These are phyloP conservation scores for Clunio marinus DNA, from an alignment of 2,888 invertebrate species.

Conservation along the genomic window DNA sequence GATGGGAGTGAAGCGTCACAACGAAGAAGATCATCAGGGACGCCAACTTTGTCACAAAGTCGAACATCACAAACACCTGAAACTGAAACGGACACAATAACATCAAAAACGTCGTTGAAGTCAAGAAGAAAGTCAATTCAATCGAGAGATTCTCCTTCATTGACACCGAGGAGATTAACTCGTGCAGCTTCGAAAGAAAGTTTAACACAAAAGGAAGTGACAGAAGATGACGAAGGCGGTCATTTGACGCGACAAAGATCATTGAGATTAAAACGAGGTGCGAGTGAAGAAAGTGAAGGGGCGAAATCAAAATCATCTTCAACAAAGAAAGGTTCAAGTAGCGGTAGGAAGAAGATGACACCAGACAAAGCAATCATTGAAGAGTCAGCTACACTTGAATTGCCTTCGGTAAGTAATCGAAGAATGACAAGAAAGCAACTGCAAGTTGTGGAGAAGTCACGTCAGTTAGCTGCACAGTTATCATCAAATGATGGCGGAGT, in stretches of 20 bases:
- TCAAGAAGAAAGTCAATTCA: neutral
- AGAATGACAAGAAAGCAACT: conserved; percentile 29
- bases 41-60: no score
- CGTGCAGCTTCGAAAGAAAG: conserved; percentile 16
- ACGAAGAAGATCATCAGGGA: no score
- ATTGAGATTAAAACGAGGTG: neutral
- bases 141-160: no score
- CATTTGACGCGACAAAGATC: neutral
- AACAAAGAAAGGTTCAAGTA: neutral
- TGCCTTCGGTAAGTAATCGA: neutral
- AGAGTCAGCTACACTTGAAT: neutral
- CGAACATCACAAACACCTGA: no score
- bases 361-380: conserved; percentile 1
- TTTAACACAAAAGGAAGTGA: neutral
- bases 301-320: conserved; percentile 6
- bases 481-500: neutral
- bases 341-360: neutral
- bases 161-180: neutral
- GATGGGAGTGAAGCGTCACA: no score
- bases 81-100: no score
- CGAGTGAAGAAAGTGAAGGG: conserved; percentile 5
- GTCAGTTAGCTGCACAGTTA: neutral
- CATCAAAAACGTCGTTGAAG: no score
- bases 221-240: conserved; percentile 4
- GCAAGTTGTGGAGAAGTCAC: conserved; percentile 26